A percentile compares a stretch with the other conserved stretches of the same genome.
Conservation (phyloP, 2,888 invertebrate genomes). For the Diarsia mendica region DNA sequence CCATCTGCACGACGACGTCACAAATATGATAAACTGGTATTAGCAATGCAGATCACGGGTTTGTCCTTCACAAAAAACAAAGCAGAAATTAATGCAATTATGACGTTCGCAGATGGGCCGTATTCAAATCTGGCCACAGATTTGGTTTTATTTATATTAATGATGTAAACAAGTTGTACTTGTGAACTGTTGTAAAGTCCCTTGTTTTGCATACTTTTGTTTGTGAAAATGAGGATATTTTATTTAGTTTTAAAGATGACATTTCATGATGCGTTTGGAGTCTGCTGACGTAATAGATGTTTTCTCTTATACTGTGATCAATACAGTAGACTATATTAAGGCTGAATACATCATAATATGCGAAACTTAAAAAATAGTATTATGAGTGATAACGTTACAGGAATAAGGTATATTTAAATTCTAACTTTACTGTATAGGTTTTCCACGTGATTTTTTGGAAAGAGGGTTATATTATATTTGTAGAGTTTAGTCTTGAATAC, state of each 20-base stretch:
- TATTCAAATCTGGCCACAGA: slow-evolving; percentile 56
- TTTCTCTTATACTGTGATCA: no score
- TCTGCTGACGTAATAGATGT: no score
- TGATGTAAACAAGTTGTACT: slow-evolving; percentile 57
- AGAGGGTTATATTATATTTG: no score
- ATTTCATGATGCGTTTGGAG: background rate
- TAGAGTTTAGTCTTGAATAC: no score
- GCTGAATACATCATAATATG: no score
- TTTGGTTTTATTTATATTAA: slow-evolving; percentile 59
- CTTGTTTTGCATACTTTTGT: slow-evolving; percentile 36
- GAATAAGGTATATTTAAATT: no score
- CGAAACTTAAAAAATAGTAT: no score
- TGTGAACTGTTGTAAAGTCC: slow-evolving; percentile 20
- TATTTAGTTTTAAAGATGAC: background rate
- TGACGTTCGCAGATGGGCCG: slow-evolving; percentile 68
- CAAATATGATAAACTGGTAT: slow-evolving; percentile 70
- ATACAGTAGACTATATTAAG: no score
- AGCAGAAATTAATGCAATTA: slow-evolving; percentile 76
- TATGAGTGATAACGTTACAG: no score
- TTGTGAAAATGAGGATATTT: background rate
- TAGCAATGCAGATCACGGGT: slow-evolving; percentile 74
- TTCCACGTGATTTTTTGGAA: no score
- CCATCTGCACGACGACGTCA: slow-evolving; percentile 67
- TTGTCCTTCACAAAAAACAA: slow-evolving; percentile 72
- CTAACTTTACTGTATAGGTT: no score